Conservation (phyloP, 1,140 invertebrate genomes). For the Bombus difficillimus region DNA sequence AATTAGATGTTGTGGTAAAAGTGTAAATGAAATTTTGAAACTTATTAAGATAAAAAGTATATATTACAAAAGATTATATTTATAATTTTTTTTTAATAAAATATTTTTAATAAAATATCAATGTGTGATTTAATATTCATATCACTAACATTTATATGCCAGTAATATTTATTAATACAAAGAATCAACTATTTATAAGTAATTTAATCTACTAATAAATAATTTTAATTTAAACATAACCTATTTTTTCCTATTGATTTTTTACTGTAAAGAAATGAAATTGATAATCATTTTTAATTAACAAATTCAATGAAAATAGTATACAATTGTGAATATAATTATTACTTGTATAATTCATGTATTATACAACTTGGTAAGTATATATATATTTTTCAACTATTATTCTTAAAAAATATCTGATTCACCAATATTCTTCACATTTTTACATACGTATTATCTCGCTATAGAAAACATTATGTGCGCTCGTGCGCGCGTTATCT, state of each 20-base stretch:
- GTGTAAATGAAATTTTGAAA: background rate
- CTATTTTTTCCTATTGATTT: background rate
- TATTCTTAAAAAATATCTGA: background rate
- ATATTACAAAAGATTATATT: background rate
- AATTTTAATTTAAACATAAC: background rate
- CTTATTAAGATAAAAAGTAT: background rate
- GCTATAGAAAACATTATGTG: background rate
- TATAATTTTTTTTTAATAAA: conserved; percentile 38
- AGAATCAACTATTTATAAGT: background rate
- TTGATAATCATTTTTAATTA: background rate
- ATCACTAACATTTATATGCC: background rate
- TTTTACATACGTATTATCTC: background rate
- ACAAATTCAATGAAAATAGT: background rate
- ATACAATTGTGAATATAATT: background rate
- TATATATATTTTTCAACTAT: background rate
- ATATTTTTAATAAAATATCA: conserved; percentile 9
- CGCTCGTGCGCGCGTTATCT: background rate
- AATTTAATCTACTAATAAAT: background rate
- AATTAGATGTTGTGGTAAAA: background rate
- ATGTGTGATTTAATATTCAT: background rate
- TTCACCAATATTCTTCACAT: background rate
- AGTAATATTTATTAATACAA: background rate
- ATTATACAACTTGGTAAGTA: background rate
- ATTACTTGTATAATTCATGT: background rate
- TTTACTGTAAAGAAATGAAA: background rate